These are phyloP conservation scores for Cetoscarus ocellatus DNA, from an alignment of 2,797 vertebrate species.

Conservation along the genomic window DNA sequence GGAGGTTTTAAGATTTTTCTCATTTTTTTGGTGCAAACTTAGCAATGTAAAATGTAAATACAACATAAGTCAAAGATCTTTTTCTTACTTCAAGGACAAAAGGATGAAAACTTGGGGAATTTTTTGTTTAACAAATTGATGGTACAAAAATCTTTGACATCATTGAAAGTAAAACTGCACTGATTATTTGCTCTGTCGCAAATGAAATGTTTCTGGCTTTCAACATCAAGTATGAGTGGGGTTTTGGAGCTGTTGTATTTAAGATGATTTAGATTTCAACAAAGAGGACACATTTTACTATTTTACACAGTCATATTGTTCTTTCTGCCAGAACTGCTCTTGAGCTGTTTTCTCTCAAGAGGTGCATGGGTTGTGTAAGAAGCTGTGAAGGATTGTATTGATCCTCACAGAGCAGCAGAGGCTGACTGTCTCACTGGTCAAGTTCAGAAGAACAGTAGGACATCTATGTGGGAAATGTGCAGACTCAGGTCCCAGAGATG, in stretches of 20 bases:
- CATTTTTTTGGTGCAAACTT: too few species aligned
- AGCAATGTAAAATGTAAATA: too few species aligned
- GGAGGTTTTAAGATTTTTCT: too few species aligned
- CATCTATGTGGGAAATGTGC: constrained; percentile 35
- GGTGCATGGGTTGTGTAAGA: constrained; percentile 12
- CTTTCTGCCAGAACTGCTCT: not conserved
- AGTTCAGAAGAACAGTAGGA: constrained; percentile 15
- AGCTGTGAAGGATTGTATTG: constrained; percentile 30
- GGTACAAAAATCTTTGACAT: too few species aligned
- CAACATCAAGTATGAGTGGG: not conserved
- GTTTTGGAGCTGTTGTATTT: not conserved
- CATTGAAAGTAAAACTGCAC: too few species aligned
- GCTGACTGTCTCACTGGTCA: constrained; percentile 9
- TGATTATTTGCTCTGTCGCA: too few species aligned
- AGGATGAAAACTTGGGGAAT: too few species aligned
- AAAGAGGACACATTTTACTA: not conserved
- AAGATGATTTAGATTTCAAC: not conserved
- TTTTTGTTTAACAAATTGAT: too few species aligned
- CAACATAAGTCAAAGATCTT: too few species aligned
- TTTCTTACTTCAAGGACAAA: too few species aligned
- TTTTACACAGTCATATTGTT: constrained; percentile 3
- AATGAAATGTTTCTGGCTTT: too few species aligned
- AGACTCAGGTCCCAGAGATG: constrained; percentile 43
- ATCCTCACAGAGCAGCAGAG: constrained; percentile 36
- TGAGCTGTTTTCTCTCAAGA: constrained; percentile 9